These are phyloP conservation scores for Protonemura montana DNA, from an alignment of 2,888 invertebrate species.

Conservation along the genomic window DNA sequence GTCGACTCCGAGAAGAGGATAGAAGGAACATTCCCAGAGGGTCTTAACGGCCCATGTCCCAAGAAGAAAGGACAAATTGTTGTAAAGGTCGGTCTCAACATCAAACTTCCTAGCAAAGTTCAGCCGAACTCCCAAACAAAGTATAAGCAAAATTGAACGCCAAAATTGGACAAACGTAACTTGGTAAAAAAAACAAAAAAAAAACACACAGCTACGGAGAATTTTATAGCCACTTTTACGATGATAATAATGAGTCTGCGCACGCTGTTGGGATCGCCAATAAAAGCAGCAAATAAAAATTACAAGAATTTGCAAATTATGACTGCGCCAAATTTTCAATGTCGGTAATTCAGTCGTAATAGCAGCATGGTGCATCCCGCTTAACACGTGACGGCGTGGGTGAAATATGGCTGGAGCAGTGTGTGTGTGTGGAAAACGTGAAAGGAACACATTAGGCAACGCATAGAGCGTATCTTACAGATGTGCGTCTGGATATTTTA, in stretches of 20 bases:
- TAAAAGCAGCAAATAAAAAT: neutral
- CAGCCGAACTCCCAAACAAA: neutral
- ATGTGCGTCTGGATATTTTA: neutral
- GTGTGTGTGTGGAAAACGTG: neutral
- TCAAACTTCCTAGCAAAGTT: neutral
- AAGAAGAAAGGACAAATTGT: too few relatives aligned
- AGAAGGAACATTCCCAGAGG: too few relatives aligned
- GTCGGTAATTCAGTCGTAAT: neutral
- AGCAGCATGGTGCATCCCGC: neutral
- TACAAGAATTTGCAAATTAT: conserved; percentile 12
- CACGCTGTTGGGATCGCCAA: neutral
- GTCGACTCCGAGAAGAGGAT: too few relatives aligned
- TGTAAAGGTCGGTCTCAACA: neutral
- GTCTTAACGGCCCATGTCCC: too few relatives aligned
- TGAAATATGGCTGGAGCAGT: neutral
- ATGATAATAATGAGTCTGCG: neutral
- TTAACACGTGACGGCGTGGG: neutral
- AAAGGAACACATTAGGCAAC: neutral
- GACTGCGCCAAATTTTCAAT: conserved; percentile 3
- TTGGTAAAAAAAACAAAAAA: neutral
- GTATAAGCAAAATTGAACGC: neutral
- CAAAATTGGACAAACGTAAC: neutral
- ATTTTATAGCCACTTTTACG: conserved; percentile 12
- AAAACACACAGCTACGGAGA: neutral
- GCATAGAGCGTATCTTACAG: neutral